phyloP scores from a whole-genome alignment of 2,888 invertebrate species.

The Amitus sp. region DNA sequence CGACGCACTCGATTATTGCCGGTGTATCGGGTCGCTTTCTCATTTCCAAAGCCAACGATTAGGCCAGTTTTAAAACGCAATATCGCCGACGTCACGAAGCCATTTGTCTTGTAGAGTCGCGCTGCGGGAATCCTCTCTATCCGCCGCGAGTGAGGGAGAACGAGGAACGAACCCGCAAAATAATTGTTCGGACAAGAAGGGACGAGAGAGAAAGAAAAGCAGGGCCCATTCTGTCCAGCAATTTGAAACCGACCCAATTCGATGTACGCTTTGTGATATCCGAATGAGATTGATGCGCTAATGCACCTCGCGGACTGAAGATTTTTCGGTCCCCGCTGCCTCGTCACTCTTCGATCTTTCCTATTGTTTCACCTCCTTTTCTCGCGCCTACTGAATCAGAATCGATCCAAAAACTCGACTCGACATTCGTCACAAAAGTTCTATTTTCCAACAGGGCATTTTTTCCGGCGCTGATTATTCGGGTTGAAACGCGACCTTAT shows the following conservation, averaged over 20 bases:
- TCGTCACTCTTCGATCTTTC: constrained; percentile 21
- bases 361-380: constrained; percentile 8
- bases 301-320: too few species aligned
- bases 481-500: too few species aligned
- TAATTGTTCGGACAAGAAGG: constrained; percentile 50
- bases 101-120: constrained; percentile 64
- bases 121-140: constrained; percentile 55
- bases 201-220: constrained; percentile 31
- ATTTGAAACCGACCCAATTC: constrained; percentile 55
- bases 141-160: constrained; percentile 34
- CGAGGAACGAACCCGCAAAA: constrained; percentile 49
- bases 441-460: too few species aligned
- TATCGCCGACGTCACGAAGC: constrained; percentile 62
- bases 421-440: too few species aligned
- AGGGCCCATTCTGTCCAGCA: constrained; percentile 43
- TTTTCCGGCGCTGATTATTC: too few species aligned
- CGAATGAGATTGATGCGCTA: constrained; percentile 55
- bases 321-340: constrained; percentile 3
- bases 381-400: constrained; percentile 9
- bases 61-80: constrained; percentile 63
- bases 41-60: constrained; percentile 59
- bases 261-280: constrained; percentile 57
- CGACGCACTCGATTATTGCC: constrained; percentile 39
- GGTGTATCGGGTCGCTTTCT: constrained; percentile 52
- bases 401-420: background rate